Conservation (phyloP, 37 sponge, comb jelly and placozoan genomes). For the Sycon ciliatum region DNA sequence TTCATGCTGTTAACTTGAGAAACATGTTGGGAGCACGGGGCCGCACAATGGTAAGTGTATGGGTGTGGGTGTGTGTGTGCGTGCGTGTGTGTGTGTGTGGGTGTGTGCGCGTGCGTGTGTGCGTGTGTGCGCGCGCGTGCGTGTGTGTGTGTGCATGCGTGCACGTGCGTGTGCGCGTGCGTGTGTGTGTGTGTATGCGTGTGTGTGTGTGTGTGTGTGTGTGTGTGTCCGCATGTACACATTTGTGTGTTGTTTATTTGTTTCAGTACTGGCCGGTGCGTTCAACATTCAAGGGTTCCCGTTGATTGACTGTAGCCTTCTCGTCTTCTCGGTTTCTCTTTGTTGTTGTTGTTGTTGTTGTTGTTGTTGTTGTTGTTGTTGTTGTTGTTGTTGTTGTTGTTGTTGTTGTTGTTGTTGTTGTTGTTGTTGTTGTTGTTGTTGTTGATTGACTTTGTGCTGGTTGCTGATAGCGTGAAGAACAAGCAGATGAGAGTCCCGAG, state of each 20-base stretch:
- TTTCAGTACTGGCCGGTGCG: no score
- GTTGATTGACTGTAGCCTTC: not conserved
- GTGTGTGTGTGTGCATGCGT: not conserved
- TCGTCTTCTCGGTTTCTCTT: not conserved
- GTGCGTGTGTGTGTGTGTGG: no score
- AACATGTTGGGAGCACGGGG: constrained; percentile 74
- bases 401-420: no score
- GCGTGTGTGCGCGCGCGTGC: not conserved
- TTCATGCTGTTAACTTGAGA: constrained; percentile 93
- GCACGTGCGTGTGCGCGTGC: not conserved
- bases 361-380: not conserved
- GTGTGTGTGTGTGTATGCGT: not conserved
- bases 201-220: no score
- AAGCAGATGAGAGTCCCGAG: constrained; percentile 72
- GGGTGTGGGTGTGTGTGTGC: no score
- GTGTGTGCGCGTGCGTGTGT: no score
- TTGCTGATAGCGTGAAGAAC: constrained; percentile 61
- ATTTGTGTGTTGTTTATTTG: no score
- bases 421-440: not conserved
- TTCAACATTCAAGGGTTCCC: no score
- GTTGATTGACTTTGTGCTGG: not conserved
- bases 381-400: no score
- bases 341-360: constrained; percentile 1
- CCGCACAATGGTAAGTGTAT: constrained; percentile 33
- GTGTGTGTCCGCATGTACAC: no score